Conservation (phyloP, 2,113 vertebrate genomes). For the Notiomystis cincta region DNA sequence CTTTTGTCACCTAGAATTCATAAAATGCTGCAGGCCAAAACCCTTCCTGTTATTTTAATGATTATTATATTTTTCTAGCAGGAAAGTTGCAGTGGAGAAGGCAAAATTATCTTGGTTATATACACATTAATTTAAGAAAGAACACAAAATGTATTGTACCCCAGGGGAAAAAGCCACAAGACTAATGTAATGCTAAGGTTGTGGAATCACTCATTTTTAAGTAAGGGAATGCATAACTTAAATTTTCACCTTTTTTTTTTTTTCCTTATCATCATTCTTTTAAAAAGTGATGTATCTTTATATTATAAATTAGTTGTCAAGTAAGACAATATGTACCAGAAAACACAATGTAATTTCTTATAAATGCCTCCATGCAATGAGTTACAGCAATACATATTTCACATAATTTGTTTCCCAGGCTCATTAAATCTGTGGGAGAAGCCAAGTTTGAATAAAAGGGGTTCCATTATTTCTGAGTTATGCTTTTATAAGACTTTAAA, state of each 20-base stretch:
- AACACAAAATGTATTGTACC: conserved; percentile 14
- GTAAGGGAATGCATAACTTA: background rate
- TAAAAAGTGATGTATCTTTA: conserved; percentile 6
- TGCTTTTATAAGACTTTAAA: conserved; percentile 38
- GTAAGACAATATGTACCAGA: background rate
- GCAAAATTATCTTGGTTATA: conserved; percentile 43
- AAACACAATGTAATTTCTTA: conserved; percentile 30
- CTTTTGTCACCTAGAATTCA: conserved; percentile 15
- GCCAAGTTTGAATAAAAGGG: conserved; percentile 21
- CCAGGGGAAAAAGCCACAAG: background rate
- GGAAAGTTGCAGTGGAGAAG: background rate
- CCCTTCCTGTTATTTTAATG: conserved; percentile 6
- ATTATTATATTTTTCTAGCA: background rate
- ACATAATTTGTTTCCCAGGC: conserved; percentile 9
- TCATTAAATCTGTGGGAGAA: conserved; percentile 21
- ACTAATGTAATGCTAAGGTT: background rate
- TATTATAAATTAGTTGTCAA: conserved; percentile 44
- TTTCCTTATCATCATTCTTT: background rate
- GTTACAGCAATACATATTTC: background rate
- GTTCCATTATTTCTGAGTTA: conserved; percentile 20
- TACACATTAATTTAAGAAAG: conserved; percentile 37
- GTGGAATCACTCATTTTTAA: conserved; percentile 27
- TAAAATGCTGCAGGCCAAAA: conserved; percentile 23
- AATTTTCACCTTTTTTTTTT: background rate
- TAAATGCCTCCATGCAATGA: conserved; percentile 9